A percentile compares a stretch with the other conserved stretches of the same genome.
Conservation (phyloP, 35 echinoderm and acorn worm species). For the Chiridota heheva region DNA sequence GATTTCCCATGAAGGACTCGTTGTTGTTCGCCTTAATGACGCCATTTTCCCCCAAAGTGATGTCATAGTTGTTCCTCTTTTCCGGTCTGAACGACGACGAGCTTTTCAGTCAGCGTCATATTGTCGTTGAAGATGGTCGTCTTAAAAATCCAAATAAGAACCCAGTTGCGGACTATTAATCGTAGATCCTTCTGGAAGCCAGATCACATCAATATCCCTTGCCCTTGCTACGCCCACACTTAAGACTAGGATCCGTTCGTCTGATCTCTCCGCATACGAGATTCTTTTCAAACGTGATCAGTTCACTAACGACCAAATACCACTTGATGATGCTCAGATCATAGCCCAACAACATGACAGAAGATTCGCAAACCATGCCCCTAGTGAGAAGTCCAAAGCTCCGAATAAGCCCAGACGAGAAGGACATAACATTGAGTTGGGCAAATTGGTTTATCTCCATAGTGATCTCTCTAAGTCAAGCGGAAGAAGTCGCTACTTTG, state of each 20-base stretch:
- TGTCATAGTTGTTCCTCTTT: conserved; percentile 33
- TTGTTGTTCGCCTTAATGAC: conserved; percentile 13
- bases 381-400: conserved; percentile 30
- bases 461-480: too few species aligned
- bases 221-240: conserved; percentile 25
- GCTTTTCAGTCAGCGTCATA: conserved; percentile 4
- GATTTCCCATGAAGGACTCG: conserved; percentile 30
- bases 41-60: conserved; percentile 16
- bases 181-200: conserved; percentile 26
- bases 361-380: conserved; percentile 38
- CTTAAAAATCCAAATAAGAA: conserved; percentile 60
- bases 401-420: too few species aligned
- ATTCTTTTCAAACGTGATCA: conserved; percentile 45
- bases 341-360: too few species aligned
- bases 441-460: background rate
- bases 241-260: conserved; percentile 23
- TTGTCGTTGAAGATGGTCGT: too few species aligned
- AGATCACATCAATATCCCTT: conserved; percentile 4
- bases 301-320: too few species aligned
- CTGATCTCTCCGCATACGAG: conserved; percentile 45
- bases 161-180: conserved; percentile 43
- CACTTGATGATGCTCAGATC: too few species aligned
- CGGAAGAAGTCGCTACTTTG: conserved; percentile 13
- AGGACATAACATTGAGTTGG: too few species aligned
- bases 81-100: conserved; percentile 4